Conservation (phyloP, 2,113 vertebrate species). For the Cacatua alba region DNA sequence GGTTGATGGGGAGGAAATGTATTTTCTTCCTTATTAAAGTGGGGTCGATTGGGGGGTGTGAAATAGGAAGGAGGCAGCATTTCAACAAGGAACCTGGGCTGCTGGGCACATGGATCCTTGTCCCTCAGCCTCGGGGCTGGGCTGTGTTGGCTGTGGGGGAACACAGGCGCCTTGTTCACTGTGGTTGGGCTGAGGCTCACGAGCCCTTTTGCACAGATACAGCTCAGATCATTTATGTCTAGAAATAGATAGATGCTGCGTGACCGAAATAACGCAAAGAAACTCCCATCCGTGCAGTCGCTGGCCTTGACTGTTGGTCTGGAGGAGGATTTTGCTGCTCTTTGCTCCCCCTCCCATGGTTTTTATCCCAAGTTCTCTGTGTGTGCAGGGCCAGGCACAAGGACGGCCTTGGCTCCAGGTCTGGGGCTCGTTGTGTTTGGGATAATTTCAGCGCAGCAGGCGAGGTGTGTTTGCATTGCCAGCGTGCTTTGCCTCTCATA, state of each 20-base stretch:
- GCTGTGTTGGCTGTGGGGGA: rapidly evolving
- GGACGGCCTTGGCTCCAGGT: neutral
- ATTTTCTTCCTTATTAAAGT: too few species aligned
- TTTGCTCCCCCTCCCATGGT: neutral
- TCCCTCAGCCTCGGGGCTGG: neutral
- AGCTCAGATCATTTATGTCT: neutral
- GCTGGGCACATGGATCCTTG: neutral
- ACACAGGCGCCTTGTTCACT: neutral
- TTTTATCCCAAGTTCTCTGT: neutral
- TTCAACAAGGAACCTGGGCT: neutral
- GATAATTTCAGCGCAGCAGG: too few species aligned
- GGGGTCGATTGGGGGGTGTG: too few species aligned
- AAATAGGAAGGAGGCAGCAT: too few species aligned
- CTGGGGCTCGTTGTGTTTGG: neutral
- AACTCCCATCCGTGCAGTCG: rapidly evolving
- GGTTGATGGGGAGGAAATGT: too few species aligned
- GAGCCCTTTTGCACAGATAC: neutral
- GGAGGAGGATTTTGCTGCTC: neutral
- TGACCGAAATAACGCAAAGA: rapidly evolving
- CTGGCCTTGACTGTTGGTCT: neutral
- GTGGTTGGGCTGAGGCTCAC: neutral
- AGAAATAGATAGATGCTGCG: neutral
- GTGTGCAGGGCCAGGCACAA: neutral
- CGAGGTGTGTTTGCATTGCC: neutral
- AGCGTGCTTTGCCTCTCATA: neutral